Evolutionary conservation across 2,113 vertebrate species (phyloP), one percentile per base, ranked within the genome.

Genomic region (Mesoclemmys tuberculata): DNA sequence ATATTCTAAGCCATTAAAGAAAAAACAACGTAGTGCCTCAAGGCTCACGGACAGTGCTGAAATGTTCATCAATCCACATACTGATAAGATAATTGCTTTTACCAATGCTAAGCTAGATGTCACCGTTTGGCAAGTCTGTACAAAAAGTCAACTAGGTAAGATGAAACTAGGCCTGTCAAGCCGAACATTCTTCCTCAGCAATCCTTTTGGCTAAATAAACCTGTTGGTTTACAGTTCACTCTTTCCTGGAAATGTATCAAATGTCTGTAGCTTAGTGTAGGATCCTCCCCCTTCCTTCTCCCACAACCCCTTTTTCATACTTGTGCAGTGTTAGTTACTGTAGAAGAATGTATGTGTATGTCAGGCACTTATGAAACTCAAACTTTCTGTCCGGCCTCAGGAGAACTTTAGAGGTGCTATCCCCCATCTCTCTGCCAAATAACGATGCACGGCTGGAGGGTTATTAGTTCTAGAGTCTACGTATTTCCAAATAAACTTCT

Each of bases 281-380:
- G 93, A 82, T 61, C 49, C 44, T 95, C 46, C 0, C 0, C 46
- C 87, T 85, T 85, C 79, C 49, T 41, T 74, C 90, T 96, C 91
- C 93, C 85, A 88, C 68, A 80, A 9, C 4, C 51, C 26, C 41
- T 51, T 5, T 10, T 54, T 75, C 91, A 94, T 81, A 88, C 71
- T 89, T 97, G 95, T 93, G 95, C 96, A 97, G 95, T 89, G 85
- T 96, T 95, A 93, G 31, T 94, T 89, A 83, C 93, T 96, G 96
- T 95, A 96, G 93, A 94, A 97, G 95, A 96, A 96, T 96, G 96
- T 93, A 96, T 54, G 86, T 1, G 87, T 38, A 80, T 29, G 35
- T 97, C 97, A 98, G 98, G 98, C 98, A 98, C 98, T 98, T 98
- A 95, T 0, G 90, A 95, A 97, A 95, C 77, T 95, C 1, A 3